Conservation (phyloP, 2,113 vertebrate species). For the Podilymbus podiceps region DNA sequence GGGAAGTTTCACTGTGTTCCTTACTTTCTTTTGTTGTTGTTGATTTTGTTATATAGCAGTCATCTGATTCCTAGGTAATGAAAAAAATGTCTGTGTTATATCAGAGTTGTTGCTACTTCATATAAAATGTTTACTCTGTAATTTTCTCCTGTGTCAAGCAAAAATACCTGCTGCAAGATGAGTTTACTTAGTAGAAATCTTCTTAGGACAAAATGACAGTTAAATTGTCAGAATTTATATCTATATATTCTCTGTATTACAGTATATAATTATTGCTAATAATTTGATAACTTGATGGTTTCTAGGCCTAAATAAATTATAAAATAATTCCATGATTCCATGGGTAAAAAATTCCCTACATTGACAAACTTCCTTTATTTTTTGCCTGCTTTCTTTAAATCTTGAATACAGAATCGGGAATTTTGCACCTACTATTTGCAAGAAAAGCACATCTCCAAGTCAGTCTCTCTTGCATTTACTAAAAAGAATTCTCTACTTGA, state of each 20-base stretch:
- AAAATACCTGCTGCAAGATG: not conserved
- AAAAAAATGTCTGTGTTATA: not conserved
- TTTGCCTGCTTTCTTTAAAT: not conserved
- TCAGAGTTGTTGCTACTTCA: not conserved
- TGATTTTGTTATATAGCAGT: not conserved
- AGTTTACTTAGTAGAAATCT: not conserved
- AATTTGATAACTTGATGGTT: not conserved
- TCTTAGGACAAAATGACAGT: not conserved
- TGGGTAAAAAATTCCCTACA: not conserved
- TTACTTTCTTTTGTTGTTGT: not conserved
- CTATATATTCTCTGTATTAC: not conserved
- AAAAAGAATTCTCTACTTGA: not conserved
- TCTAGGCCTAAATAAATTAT: not conserved
- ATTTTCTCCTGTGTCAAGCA: not conserved
- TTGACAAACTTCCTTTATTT: not conserved
- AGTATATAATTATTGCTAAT: not conserved
- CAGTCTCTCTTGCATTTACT: not conserved
- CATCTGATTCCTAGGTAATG: not conserved
- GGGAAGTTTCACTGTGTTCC: not conserved
- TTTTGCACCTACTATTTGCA: not conserved
- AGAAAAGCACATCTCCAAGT: not conserved
- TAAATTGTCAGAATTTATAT: not conserved
- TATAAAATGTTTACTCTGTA: not conserved
- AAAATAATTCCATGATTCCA: not conserved
- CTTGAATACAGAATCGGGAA: not conserved